These are phyloP conservation scores for Oostethus manadensis DNA, from an alignment of 2,113 vertebrate genomes.

Conservation along the genomic window DNA sequence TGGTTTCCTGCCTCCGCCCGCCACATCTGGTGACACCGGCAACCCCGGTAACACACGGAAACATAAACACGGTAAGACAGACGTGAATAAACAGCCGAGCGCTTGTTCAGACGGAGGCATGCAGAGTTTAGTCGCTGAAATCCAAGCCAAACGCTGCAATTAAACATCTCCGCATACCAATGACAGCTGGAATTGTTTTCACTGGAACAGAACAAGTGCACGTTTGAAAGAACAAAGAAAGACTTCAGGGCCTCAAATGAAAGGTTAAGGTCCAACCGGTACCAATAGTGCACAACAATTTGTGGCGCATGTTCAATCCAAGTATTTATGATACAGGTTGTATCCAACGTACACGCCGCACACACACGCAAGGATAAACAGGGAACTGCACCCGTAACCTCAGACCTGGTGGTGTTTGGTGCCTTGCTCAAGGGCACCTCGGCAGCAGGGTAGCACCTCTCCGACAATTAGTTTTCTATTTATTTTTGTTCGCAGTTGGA, in stretches of 20 bases:
- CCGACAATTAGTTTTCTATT: too few species aligned
- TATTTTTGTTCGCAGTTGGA: too few species aligned
- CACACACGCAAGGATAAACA: too few species aligned
- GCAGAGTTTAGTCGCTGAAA: constrained; percentile 26
- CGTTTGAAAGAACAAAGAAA: constrained; percentile 14
- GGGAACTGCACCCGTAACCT: too few species aligned
- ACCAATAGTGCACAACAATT: not conserved
- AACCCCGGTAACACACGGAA: constrained; percentile 13
- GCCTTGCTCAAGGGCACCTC: too few species aligned
- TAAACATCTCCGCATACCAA: constrained; percentile 14
- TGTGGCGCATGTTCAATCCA: too few species aligned
- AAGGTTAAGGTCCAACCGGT: not conserved
- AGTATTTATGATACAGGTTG: too few species aligned
- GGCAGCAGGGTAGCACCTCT: too few species aligned
- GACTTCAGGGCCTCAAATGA: not conserved
- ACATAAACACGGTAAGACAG: not conserved
- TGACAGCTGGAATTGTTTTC: constrained; percentile 16
- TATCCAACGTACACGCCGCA: too few species aligned
- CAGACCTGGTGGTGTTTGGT: too few species aligned
- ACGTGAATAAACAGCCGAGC: constrained; percentile 2
- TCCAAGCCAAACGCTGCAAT: constrained; percentile 5
- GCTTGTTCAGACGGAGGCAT: constrained; percentile 28
- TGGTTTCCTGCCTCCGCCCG: not conserved
- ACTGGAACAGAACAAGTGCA: constrained; percentile 14
- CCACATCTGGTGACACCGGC: not conserved